Evolutionary conservation across 1,140 invertebrate genomes (phyloP).

Genomic region (Nasonia giraulti): DNA sequence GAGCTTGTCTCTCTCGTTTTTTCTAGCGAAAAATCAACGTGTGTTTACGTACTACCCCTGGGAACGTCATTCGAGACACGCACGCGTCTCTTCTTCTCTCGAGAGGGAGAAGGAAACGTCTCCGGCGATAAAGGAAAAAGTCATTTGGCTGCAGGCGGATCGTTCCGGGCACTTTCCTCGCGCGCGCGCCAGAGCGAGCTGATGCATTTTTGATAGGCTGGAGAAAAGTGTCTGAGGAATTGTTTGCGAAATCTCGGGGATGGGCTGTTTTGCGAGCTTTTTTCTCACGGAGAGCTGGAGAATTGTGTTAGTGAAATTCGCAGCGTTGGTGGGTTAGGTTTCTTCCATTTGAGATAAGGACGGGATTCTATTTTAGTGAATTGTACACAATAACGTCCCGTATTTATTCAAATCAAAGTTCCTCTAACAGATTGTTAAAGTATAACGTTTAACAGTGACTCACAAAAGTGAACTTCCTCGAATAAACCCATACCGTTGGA

Average conservation of each 20-base stretch:
- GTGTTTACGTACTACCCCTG: slow-evolving; percentile 29
- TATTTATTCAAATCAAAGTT: no score
- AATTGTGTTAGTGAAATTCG: no score
- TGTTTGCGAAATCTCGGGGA: slow-evolving; percentile 7
- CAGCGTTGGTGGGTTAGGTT: no score
- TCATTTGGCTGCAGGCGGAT: neutral
- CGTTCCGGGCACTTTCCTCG: slow-evolving; percentile 1
- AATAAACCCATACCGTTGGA: slow-evolving; percentile 1
- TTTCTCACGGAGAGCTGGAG: no score
- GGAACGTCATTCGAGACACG: neutral
- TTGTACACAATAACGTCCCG: no score
- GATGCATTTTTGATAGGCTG: neutral
- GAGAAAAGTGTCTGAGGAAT: neutral
- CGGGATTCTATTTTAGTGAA: no score
- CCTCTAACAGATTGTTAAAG: no score
- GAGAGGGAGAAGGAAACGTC: neutral
- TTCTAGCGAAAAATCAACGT: slow-evolving; percentile 51
- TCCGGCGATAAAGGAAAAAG: slow-evolving; percentile 40
- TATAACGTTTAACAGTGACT: no score
- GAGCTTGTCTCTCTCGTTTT: neutral
- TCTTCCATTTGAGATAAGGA: no score
- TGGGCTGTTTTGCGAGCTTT: neutral
- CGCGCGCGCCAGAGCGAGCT: neutral
- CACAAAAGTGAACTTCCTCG: no score
- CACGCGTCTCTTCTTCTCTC: neutral